These are phyloP conservation scores for Seira sanloemensis DNA, from an alignment of 2,888 invertebrate species.

Conservation along the genomic window DNA sequence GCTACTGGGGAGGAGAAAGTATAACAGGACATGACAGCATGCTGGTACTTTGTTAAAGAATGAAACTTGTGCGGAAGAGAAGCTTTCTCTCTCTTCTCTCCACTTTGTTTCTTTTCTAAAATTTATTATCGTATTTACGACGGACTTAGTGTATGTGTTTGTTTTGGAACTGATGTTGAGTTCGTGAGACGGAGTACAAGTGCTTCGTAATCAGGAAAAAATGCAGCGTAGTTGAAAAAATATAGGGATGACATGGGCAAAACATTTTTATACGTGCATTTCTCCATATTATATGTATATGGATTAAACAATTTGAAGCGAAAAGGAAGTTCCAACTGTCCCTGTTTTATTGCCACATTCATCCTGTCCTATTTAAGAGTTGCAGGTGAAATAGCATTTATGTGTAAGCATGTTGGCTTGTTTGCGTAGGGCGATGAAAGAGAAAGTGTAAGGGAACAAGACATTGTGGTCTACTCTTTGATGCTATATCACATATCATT, in stretches of 20 bases:
- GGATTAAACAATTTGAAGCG: no score
- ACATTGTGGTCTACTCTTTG: no score
- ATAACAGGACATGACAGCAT: slow-evolving; percentile 32
- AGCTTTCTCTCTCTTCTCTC: slow-evolving; percentile 25
- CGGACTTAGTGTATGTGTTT: slow-evolving; percentile 27
- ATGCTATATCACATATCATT: no score
- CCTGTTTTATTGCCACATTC: no score
- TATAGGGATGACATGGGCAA: background rate
- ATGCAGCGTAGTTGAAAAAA: background rate
- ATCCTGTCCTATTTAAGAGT: no score
- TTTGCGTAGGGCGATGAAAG: no score
- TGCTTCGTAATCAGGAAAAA: slow-evolving; percentile 44
- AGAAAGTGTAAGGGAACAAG: no score
- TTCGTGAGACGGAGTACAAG: slow-evolving; percentile 56
- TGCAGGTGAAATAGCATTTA: no score
- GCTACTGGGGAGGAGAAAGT: slow-evolving; percentile 12
- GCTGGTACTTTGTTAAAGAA: slow-evolving; percentile 17
- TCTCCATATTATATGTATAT: no score
- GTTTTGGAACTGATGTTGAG: slow-evolving; percentile 27
- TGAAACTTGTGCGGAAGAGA: slow-evolving; percentile 43
- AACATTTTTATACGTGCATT: no score
- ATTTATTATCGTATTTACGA: slow-evolving; percentile 9
- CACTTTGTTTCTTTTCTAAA: slow-evolving; percentile 29
- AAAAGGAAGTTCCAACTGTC: no score
- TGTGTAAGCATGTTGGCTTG: no score